These are phyloP conservation scores for Olivierus martensii DNA, from an alignment of 1,140 invertebrate species.

Conservation along the genomic window DNA sequence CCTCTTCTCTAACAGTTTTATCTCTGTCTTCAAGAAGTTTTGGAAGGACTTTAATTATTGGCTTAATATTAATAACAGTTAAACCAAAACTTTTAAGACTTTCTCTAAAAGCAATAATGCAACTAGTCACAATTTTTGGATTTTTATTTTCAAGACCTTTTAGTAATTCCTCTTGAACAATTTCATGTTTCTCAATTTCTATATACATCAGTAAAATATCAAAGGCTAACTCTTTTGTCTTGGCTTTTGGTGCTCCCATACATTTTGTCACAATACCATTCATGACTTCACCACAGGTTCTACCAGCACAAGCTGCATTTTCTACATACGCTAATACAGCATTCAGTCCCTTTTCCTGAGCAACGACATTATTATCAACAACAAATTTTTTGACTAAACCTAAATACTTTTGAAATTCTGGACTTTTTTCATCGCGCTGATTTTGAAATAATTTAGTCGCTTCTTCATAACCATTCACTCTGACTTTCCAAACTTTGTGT, in stretches of 20 bases:
- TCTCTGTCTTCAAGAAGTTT: slow-evolving; percentile 77
- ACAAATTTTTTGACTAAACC: slow-evolving; percentile 93
- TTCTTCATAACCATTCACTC: slow-evolving; percentile 86
- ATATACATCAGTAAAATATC: slow-evolving; percentile 86
- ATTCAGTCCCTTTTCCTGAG: slow-evolving; percentile 91
- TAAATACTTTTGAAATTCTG: slow-evolving; percentile 82
- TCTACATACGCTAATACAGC: slow-evolving; percentile 78
- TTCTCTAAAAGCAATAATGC: slow-evolving; percentile 55
- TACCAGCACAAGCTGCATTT: slow-evolving; percentile 57
- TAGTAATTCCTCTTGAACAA: slow-evolving; percentile 70
- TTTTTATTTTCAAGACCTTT: slow-evolving; percentile 89
- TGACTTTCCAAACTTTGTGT: slow-evolving; percentile 75
- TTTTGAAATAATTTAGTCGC: slow-evolving; percentile 67
- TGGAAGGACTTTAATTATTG: slow-evolving; percentile 72
- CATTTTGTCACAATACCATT: slow-evolving; percentile 79
- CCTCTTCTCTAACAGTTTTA: slow-evolving; percentile 80
- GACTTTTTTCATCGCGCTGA: slow-evolving; percentile 66
- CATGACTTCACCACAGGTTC: slow-evolving; percentile 78
- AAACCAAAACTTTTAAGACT: slow-evolving; percentile 72
- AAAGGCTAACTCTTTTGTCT: slow-evolving; percentile 77
- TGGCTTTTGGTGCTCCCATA: slow-evolving; percentile 74
- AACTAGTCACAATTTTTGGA: slow-evolving; percentile 82
- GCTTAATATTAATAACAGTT: slow-evolving; percentile 79
- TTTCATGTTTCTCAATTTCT: slow-evolving; percentile 90
- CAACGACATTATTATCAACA: slow-evolving; percentile 81